A percentile compares a stretch with the other conserved stretches of the same genome.
Conservation (phyloP, 2,888 invertebrate genomes). For the Lypha dubia region DNA sequence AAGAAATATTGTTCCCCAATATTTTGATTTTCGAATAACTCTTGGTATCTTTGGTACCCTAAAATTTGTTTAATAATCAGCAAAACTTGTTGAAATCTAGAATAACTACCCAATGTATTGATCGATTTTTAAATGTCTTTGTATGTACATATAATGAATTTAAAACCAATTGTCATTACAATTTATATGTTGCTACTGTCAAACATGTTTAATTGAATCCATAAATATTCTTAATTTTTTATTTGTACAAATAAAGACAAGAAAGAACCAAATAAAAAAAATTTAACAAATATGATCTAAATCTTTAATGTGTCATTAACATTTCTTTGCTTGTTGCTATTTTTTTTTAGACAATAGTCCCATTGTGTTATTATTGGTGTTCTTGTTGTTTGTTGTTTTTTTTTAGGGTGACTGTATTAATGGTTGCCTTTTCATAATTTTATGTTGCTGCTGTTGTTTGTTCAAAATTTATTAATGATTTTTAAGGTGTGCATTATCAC, state of each 20-base stretch:
- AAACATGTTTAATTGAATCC: slow-evolving; percentile 53
- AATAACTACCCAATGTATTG: too few species aligned
- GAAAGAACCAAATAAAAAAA: slow-evolving; percentile 31
- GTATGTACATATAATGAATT: neutral
- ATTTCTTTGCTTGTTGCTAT: slow-evolving; percentile 23
- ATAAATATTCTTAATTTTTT: slow-evolving; percentile 57
- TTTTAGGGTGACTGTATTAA: slow-evolving; percentile 42
- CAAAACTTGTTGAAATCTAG: too few species aligned
- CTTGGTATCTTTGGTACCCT: too few species aligned
- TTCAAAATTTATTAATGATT: slow-evolving; percentile 46
- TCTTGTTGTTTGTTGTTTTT: slow-evolving; percentile 1
- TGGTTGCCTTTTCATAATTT: slow-evolving; percentile 38
- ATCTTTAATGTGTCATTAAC: slow-evolving; percentile 63
- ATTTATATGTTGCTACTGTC: slow-evolving; percentile 67
- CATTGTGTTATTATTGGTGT: neutral
- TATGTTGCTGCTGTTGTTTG: slow-evolving; percentile 51
- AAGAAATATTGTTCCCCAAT: too few species aligned
- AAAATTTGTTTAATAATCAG: too few species aligned
- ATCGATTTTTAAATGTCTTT: too few species aligned
- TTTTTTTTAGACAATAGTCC: slow-evolving; percentile 25
- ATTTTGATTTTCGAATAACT: too few species aligned
- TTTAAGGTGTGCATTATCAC: slow-evolving; percentile 51
- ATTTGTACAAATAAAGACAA: slow-evolving; percentile 40
- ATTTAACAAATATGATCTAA: slow-evolving; percentile 57
- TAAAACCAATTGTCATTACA: slow-evolving; percentile 51